Evolutionary conservation across 2,113 vertebrate species (phyloP).

Genomic region (Rynchops niger): DNA sequence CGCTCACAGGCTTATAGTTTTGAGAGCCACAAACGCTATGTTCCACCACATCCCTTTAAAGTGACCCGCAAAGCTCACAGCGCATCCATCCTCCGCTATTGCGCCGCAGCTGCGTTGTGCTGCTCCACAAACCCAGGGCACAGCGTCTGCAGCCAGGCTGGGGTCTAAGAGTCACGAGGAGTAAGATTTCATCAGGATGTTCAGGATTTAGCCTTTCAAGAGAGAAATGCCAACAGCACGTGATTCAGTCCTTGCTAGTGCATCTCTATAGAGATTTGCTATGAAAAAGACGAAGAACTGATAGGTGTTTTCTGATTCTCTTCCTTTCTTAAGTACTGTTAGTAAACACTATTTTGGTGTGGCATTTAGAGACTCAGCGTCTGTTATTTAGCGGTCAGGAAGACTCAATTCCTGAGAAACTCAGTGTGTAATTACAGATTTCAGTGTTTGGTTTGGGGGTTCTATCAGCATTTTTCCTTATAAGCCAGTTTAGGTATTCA

Average conservation of each 20-base stretch:
- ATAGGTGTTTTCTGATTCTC: not conserved
- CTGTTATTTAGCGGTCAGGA: not conserved
- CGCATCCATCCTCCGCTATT: accelerated
- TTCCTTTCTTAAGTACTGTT: not conserved
- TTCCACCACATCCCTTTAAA: not conserved
- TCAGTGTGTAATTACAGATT: not conserved
- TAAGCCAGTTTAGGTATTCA: not conserved
- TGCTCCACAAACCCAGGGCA: not conserved
- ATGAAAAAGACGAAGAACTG: not conserved
- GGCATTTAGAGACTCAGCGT: not conserved
- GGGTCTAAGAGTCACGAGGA: not conserved
- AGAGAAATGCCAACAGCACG: not conserved
- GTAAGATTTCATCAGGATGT: not conserved
- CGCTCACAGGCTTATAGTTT: not conserved
- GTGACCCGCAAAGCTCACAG: not conserved
- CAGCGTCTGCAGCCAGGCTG: not conserved
- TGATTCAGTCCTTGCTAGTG: not conserved
- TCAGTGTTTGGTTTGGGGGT: not conserved
- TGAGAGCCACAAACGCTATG: accelerated
- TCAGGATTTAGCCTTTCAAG: not conserved
- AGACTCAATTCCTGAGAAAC: not conserved
- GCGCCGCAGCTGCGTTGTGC: not conserved
- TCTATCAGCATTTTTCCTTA: not conserved
- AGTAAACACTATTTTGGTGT: not conserved
- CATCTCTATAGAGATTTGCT: not conserved